Base-by-base conservation (phyloP, 2,888 invertebrate species). In the Andrena bucephala region DNA sequence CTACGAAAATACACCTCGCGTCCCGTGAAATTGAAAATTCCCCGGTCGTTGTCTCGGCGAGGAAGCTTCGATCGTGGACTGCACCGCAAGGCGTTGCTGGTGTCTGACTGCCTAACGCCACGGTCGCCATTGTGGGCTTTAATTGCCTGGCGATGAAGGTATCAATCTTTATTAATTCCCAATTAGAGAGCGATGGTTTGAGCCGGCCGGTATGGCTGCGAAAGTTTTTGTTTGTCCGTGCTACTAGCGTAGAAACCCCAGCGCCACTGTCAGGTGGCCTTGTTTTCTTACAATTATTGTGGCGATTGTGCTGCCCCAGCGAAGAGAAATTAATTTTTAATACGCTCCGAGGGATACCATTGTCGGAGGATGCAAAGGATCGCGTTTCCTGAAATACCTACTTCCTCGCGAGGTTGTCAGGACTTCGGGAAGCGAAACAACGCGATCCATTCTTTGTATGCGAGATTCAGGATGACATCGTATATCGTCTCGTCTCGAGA, bases 121-220 rank as follows among this genome's bases (percentile, higher is more conserved):
- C 50, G 16, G n/a, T 31, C 24, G 13, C 42, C 29, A n/a, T 54
- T 36, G 33, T 27, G 57, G 84, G 80, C 87, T 89, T 90, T 92
- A 90, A 92, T 91, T 89, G 90, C 87, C 89, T 74, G 77, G 77
- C 90, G 87, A 90, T 91, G 91, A 91, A 90, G 90, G 91, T 91
- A 90, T 92, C 91, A 92, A 91, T 91, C 91, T 90, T 89, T 89
- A 91, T 92, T 92, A 93, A 92, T 92, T 90, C 85, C 82, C 90
- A 90, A 92, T 92, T 89, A 89, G 81, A 75, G 86, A 77, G 87
- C 88, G 83, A 90, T 91, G 92, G 89, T 92, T 92, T 89, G 72
- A 85, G 79, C 70, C 80, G 42, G 77, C 70, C 71, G 80, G 85
- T 83, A 83, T 48, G 80, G 70, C 80, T 84, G 76, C 70, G 63